Percentiles rank a stretch among this genome's conserved stretches.
These are phyloP conservation scores for Calephelis nemesis DNA, from an alignment of 1,140 invertebrate species.

Conservation along the genomic window DNA sequence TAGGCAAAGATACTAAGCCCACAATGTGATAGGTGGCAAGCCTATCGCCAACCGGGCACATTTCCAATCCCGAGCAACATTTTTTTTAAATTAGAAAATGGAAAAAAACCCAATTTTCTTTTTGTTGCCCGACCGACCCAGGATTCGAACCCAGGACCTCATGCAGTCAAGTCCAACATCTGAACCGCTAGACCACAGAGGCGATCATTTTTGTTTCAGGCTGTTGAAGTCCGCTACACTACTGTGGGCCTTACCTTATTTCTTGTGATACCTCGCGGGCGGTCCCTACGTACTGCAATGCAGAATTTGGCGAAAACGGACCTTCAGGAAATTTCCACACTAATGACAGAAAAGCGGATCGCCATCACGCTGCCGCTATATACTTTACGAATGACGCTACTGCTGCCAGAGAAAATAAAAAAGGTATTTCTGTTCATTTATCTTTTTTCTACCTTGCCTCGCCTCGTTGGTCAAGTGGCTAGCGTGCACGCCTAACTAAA, in stretches of 20 bases:
- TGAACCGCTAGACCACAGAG: too few relatives aligned
- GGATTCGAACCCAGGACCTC: too few relatives aligned
- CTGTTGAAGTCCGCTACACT: conserved; percentile 59
- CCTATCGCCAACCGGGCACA: too few relatives aligned
- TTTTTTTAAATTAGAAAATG: too few relatives aligned
- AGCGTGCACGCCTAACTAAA: neutral
- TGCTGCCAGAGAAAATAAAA: conserved; percentile 60
- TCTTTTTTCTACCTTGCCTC: neutral
- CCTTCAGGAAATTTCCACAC: conserved; percentile 30
- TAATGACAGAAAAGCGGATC: conserved; percentile 44
- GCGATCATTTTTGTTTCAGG: conserved; percentile 43
- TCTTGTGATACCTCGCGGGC: conserved; percentile 45
- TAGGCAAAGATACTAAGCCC: too few relatives aligned
- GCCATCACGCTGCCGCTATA: conserved; percentile 57
- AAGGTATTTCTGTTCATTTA: conserved; percentile 41
- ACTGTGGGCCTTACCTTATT: conserved; percentile 50
- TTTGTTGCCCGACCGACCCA: too few relatives aligned
- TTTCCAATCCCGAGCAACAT: too few relatives aligned
- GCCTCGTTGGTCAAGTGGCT: neutral
- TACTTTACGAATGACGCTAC: conserved; percentile 64
- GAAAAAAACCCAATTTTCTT: too few relatives aligned
- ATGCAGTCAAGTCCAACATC: too few relatives aligned
- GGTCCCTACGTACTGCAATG: conserved; percentile 39
- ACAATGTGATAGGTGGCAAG: too few relatives aligned
- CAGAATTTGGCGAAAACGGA: conserved; percentile 31